Conservation (phyloP, 2,797 vertebrate species). For the Okamejei kenojei region DNA sequence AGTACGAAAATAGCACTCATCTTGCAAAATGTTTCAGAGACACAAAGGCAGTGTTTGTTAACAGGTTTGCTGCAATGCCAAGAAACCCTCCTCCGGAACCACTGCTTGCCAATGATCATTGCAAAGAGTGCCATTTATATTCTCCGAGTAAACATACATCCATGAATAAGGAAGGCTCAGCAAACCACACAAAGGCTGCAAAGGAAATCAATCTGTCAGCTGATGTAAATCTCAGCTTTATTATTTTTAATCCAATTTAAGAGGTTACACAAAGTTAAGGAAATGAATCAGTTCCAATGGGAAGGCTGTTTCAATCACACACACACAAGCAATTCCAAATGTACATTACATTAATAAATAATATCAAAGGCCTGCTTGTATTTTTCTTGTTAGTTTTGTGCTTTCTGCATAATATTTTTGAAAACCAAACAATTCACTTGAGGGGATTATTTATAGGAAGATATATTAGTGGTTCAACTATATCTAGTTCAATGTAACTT, state of each 20-base stretch:
- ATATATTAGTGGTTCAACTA: neutral
- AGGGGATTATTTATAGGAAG: neutral
- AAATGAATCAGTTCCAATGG: neutral
- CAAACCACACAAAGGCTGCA: constrained; percentile 4
- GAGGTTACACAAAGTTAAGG: neutral
- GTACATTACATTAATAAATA: neutral
- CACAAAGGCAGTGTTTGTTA: constrained; percentile 16
- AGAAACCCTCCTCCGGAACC: neutral
- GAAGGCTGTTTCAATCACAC: neutral
- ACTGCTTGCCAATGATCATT: constrained; percentile 27
- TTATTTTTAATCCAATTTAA: constrained; percentile 30
- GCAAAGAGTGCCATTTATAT: constrained; percentile 13
- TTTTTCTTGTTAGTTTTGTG: neutral
- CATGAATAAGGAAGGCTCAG: neutral
- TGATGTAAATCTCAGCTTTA: constrained; percentile 11
- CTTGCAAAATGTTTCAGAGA: neutral
- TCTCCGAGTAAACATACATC: constrained; percentile 9
- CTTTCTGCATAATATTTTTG: neutral
- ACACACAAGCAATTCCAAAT: constrained; percentile 7
- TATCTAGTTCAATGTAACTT: neutral
- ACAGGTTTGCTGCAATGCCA: constrained; percentile 17
- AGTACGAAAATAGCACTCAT: constrained; percentile 6
- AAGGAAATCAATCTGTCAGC: constrained; percentile 8
- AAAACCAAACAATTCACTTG: neutral
- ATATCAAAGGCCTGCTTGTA: neutral